A percentile compares a stretch with the other conserved stretches of the same genome.
phyloP scores from a whole-genome alignment of 2,113 vertebrate genomes.

The Bolborhynchus lineola region DNA sequence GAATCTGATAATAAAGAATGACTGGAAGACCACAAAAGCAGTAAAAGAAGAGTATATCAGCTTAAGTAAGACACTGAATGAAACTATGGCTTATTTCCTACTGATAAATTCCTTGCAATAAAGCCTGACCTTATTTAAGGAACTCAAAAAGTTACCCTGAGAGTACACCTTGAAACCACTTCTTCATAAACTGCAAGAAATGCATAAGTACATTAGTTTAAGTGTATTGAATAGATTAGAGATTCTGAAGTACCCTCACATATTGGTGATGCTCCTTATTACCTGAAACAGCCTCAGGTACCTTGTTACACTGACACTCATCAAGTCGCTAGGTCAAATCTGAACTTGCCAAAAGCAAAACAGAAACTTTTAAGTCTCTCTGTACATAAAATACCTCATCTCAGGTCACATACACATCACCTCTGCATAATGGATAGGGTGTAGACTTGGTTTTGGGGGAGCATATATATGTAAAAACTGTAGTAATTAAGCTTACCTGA shows the following conservation, averaged over 20 bases:
- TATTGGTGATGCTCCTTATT: neutral
- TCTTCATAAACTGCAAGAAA: neutral
- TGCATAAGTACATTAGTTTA: neutral
- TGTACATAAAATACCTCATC: neutral
- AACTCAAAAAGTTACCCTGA: neutral
- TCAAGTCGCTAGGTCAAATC: neutral
- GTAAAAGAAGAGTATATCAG: neutral
- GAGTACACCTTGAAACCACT: neutral
- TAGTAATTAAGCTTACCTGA: neutral
- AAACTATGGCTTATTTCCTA: neutral
- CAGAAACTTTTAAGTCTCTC: neutral
- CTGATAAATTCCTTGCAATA: neutral
- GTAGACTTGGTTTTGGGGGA: neutral
- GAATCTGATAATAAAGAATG: neutral
- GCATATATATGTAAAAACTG: neutral
- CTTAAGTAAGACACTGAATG: neutral
- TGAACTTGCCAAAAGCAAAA: neutral
- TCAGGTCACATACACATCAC: neutral
- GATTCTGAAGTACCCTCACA: neutral
- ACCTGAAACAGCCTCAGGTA: neutral
- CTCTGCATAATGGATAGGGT: neutral
- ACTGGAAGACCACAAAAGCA: neutral
- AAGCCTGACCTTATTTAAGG: neutral
- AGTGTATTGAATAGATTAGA: neutral
- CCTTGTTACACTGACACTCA: neutral